Base-by-base conservation (phyloP, 2,888 invertebrate genomes). In the Athetis lepigone region DNA sequence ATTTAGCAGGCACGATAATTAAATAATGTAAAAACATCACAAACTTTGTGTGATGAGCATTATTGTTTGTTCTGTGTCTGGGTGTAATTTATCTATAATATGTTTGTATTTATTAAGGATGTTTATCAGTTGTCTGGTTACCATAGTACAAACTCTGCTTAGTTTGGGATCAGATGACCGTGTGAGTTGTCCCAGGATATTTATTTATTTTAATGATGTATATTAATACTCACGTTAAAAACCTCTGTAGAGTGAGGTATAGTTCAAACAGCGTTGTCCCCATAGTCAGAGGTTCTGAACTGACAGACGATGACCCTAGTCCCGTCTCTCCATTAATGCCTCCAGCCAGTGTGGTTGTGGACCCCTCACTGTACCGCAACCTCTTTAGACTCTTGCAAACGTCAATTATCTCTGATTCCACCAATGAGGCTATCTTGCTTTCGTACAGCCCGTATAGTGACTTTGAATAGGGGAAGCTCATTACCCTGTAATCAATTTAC, bases 221-320 rank as follows among this genome's bases (percentile, higher is more conserved):
- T 37, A 43, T 36, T 8, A 21, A 65, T 61, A 96, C 97, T 95
- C 94, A 96, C 96, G 96, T 95, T 43, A 97, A 96, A 93, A 98
- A 98, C 90, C 98, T 97, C 88, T 99, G 98, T 57, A 99, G 92
- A 0, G 98, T 97, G 72, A 99, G 95, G 91, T 99, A 99, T 8
- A 99, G 95, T 90, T 99, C 98, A 90, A 99, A 98, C 52, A 99
- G 93, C 2, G 98, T 97, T 1, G 98, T 98, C 0, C 98, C 98
- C 95, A 98, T 97, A 2, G 96, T 96, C 40, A 98, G 91, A 13
- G 97, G 97, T 74, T 97, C 97, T 16, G 95, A 90, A 4, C 96
- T 95, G 0, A 95, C 92, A 1, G 90, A 86, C 0, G 95, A 89
- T 1, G 91, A 81, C 0, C 95, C 95, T 9, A 95, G 23, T 0